Conservation (phyloP, 1,140 invertebrate genomes). For the Pygmarrhopalites habei region DNA sequence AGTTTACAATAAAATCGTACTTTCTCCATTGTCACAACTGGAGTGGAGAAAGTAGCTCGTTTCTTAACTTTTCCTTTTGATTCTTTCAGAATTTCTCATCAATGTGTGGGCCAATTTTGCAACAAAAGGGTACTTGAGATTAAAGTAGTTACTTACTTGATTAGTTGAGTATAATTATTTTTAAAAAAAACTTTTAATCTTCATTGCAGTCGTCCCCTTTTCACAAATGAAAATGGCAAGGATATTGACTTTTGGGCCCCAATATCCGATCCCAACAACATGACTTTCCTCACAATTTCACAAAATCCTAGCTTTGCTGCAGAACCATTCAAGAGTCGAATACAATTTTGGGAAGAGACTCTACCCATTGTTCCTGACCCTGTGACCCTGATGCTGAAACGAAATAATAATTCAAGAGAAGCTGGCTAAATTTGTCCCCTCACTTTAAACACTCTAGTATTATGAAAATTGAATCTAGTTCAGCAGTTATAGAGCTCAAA, state of each 20-base stretch:
- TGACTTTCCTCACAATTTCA: constrained; percentile 24
- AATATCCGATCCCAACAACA: constrained; percentile 15
- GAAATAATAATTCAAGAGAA: background rate
- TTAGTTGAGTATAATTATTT: background rate
- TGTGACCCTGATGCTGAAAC: background rate
- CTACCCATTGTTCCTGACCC: constrained; percentile 2
- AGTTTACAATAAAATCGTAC: no score
- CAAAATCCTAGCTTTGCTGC: constrained; percentile 25
- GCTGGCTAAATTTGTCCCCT: background rate
- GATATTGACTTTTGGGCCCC: constrained; percentile 29
- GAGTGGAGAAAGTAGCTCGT: no score
- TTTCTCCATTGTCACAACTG: no score
- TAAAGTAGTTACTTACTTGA: background rate
- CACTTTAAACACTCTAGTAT: no score
- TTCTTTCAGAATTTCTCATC: constrained; percentile 24
- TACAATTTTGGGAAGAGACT: constrained; percentile 25
- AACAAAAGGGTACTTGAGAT: constrained; percentile 15
- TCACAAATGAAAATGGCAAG: constrained; percentile 23
- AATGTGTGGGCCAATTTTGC: constrained; percentile 31
- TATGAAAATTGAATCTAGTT: no score
- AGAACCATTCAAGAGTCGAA: constrained; percentile 19
- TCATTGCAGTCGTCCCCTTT: constrained; percentile 24
- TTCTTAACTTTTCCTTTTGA: no score
- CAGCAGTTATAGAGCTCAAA: no score
- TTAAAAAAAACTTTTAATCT: background rate